Base-by-base conservation (phyloP, 1,140 invertebrate species). In the Drosophila sp. region DNA sequence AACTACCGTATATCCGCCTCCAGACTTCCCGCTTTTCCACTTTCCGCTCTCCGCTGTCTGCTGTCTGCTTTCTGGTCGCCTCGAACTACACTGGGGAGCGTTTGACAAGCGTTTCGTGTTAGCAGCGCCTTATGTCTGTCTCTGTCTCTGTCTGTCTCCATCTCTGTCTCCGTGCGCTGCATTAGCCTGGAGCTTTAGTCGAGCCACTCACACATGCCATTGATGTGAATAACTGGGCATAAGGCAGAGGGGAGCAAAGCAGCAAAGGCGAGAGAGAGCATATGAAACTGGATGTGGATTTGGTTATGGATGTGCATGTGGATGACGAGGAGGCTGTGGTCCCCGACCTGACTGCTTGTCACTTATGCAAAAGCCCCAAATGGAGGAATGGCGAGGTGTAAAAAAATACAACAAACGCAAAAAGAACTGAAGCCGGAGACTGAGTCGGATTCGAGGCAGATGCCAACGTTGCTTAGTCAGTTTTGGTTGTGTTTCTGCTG, bases 331-430 rank as follows among this genome's bases (percentile, higher is more conserved):
- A 9, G 29, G 25, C 21, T 48, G 61, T 36, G 41, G 32, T 18
- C 32, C 56, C 25, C 32, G 40, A 41, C 61, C 32, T 46, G 62
- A 14, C 38, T 41, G 62, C 48, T 66, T 89, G 78, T 87, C 82
- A 87, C 83, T 87, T 87, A 87, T 87, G 82, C 82, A 87, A 87
- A 87, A 79, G 81, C 82, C 83, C 61, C 78, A 69, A 87, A 87
- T 87, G 82, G 54, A 78, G 66, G 78, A 69, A 72, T 72, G 75
- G 71, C 48, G 67, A 86, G 81, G 83, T 89, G 82, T 76, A 78
- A 81, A 65, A 65, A 72, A 87, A 43, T 1, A 62, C 8, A 81
- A 81, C 48, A 76, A 57, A 27, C 40, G 9, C 9, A 13, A 75
- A 63, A 67, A 69, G 50, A 40, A 36, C 43, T 34, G 34, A 18